Evolutionary conservation across 2,888 invertebrate species (phyloP), one percentile per base, ranked within the genome.

Genomic region (Cheilosia vernalis): DNA sequence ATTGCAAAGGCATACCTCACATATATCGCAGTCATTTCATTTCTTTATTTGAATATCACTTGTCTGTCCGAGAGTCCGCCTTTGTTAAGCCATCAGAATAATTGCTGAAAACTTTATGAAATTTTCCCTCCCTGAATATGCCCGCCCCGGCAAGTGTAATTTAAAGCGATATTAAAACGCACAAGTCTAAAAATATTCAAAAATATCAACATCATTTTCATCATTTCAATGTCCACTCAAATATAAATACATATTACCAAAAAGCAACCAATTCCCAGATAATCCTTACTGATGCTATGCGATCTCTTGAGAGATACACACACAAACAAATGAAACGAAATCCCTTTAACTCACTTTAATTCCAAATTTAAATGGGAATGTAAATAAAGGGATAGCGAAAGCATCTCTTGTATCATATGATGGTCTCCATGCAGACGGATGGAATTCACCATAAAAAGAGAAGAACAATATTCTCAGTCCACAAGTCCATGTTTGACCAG

Each of bases 321-420:
- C 42, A 56, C 27, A 30, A 67, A 19, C 15, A 9, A 56, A 56
- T 42, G 13, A 51, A 51, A 61, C 40, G 19, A 51, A 70, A 72
- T 72, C 61, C 30, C 27, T 60, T 53, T 60, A 61, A 61, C 51
- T 72, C 51, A 51, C 72, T 72, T 51, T 61, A 72, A 61, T 72
- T 60, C 51, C 21, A 42, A 61, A 61, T 61, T 61, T 42, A 61
- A 60, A 72, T 49, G 60, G n/a, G 24, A 72, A 72, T 61, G 61
- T 53, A 72, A 72, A 60, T 61, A 72, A 67, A 37, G 9, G n/a
- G 30, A 15, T 13, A 33, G 7, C 15, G 33, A 19, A 47, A 56
- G 19, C 44, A 17, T 10, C 27, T 17, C 40, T 40, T 24, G 13
- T 55, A 55, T 24, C 37, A 53, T 40, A 66, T 55, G 17, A 40